phyloP scores from a whole-genome alignment of 2,888 invertebrate species.

The Idaea dimidiata region DNA sequence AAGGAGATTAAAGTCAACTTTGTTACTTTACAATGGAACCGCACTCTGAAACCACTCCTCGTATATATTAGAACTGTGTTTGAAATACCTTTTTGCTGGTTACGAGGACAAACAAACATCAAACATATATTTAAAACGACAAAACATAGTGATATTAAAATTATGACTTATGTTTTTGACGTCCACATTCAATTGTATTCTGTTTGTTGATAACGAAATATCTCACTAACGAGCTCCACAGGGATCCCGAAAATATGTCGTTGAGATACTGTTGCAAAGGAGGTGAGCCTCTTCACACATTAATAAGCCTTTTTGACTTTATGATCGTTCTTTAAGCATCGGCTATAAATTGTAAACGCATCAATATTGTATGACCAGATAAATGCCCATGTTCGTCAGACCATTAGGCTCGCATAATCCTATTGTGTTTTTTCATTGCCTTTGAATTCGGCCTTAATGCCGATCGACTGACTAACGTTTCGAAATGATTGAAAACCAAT shows the following conservation, averaged over 20 bases:
- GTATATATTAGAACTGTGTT: constrained; percentile 49
- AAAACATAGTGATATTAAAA: constrained; percentile 56
- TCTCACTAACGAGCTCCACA: constrained; percentile 68
- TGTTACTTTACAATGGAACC: constrained; percentile 51
- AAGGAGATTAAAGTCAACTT: constrained; percentile 68
- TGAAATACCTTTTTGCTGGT: constrained; percentile 49
- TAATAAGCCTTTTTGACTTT: constrained; percentile 76
- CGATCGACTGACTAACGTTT: constrained; percentile 58
- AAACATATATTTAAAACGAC: constrained; percentile 37
- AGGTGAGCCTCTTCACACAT: constrained; percentile 78
- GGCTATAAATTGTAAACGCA: constrained; percentile 75
- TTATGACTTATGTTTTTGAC: constrained; percentile 71
- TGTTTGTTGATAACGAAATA: constrained; percentile 58
- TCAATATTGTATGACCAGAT: constrained; percentile 79
- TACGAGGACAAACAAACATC: constrained; percentile 40
- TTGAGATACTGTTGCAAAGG: constrained; percentile 47
- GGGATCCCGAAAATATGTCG: constrained; percentile 71
- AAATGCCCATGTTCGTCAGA: constrained; percentile 77
- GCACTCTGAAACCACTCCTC: constrained; percentile 44
- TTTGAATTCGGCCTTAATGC: constrained; percentile 56
- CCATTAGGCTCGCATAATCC: constrained; percentile 76
- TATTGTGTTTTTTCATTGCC: constrained; percentile 71
- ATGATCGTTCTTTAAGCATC: constrained; percentile 59
- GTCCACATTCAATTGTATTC: constrained; percentile 78
- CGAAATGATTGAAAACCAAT: constrained; percentile 58